Evolutionary conservation across 1,140 invertebrate genomes (phyloP).

Genomic region (Tetramorium simillimum): DNA sequence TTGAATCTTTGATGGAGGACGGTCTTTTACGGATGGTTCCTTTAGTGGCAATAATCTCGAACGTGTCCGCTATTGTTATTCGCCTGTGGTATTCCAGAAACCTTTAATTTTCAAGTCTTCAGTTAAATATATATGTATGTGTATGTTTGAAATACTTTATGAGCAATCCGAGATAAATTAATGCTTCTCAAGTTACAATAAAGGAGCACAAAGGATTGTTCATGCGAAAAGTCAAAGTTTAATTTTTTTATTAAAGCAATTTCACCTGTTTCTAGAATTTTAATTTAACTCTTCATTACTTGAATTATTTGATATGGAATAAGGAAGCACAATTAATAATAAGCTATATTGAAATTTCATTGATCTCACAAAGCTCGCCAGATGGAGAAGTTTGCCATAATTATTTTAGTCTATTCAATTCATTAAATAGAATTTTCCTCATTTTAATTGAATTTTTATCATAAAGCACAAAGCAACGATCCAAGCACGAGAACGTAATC

Average conservation of each 20-base stretch:
- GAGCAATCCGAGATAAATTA: background rate
- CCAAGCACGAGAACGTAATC: background rate
- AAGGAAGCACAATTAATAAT: background rate
- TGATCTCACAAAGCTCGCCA: background rate
- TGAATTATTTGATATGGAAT: background rate
- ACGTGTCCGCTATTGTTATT: background rate
- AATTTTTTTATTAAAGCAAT: background rate
- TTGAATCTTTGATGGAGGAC: conserved; percentile 40
- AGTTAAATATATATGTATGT: background rate
- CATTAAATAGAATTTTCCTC: background rate
- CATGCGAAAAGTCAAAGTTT: background rate
- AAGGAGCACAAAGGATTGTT: background rate
- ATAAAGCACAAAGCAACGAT: background rate
- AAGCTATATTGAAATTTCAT: background rate
- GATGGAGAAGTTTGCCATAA: background rate
- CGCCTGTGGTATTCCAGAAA: background rate
- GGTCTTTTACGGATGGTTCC: background rate
- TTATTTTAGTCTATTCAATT: conserved; percentile 7
- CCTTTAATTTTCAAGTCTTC: background rate
- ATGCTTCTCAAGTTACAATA: background rate
- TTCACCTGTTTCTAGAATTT: background rate
- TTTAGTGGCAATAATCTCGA: conserved; percentile 14
- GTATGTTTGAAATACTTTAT: background rate
- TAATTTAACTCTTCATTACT: background rate
- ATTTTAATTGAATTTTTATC: conserved; percentile 14